phyloP scores from a whole-genome alignment of 2,113 vertebrate species.

The Cavia porcellus region DNA sequence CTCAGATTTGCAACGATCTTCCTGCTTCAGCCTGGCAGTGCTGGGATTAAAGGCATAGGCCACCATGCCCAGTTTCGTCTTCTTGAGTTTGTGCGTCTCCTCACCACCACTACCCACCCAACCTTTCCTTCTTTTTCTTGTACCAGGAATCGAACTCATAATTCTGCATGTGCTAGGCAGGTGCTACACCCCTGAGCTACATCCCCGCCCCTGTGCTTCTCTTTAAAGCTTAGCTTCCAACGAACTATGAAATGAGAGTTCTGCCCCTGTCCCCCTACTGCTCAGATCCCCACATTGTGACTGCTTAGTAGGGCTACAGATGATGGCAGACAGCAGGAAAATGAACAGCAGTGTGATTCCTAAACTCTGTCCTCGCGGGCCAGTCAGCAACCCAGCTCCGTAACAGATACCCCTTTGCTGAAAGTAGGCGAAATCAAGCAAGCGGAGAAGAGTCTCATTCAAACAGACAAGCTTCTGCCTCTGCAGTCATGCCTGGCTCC shows the following conservation, averaged over 20 bases:
- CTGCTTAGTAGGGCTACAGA: not conserved
- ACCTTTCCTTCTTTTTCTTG: too few species aligned
- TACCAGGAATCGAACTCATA: too few species aligned
- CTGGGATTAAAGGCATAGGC: too few species aligned
- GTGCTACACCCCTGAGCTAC: too few species aligned
- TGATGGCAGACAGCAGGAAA: not conserved
- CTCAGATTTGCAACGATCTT: too few species aligned
- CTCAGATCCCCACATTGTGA: not conserved
- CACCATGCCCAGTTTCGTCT: not conserved
- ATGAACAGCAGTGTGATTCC: not conserved
- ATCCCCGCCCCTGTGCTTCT: not conserved
- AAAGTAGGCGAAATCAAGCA: not conserved
- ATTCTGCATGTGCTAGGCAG: too few species aligned
- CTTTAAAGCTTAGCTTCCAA: not conserved
- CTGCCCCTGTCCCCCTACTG: not conserved
- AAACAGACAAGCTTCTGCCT: not conserved
- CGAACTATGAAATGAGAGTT: not conserved
- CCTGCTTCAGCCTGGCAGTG: too few species aligned
- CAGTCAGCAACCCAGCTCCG: not conserved
- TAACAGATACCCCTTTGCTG: not conserved
- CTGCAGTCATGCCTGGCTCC: not conserved
- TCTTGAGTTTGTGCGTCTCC: not conserved
- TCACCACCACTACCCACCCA: too few species aligned
- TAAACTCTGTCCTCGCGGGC: not conserved
- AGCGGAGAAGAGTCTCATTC: not conserved